Conservation (phyloP, 2,113 vertebrate genomes). For the Antechinus stuartii region DNA sequence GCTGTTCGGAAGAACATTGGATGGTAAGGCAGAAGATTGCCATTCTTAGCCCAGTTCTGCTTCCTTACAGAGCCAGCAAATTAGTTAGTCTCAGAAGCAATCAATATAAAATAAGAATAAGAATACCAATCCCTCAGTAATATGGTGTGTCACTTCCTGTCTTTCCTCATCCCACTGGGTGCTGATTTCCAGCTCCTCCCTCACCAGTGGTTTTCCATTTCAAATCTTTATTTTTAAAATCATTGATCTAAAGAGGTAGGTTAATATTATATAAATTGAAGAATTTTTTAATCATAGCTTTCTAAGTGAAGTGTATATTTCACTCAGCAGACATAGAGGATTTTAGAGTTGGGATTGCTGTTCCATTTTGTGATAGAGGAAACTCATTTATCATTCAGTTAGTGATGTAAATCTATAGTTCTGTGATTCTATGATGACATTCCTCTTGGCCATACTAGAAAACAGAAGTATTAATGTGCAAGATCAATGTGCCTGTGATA, state of each 20-base stretch:
- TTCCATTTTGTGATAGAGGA: conserved; percentile 1
- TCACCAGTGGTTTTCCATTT: neutral
- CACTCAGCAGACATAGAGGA: neutral
- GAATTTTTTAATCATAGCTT: neutral
- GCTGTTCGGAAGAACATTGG: neutral
- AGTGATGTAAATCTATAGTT: neutral
- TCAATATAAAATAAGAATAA: neutral
- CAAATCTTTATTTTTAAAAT: neutral
- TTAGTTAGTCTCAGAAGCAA: neutral
- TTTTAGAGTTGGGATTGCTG: neutral
- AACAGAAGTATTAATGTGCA: neutral
- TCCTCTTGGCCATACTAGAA: neutral
- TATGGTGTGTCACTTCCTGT: too few species aligned
- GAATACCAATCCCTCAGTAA: too few species aligned
- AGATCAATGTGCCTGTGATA: neutral
- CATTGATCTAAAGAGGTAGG: neutral
- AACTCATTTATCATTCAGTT: conserved; percentile 10
- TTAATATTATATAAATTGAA: neutral
- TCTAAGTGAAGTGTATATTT: neutral
- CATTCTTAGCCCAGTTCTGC: neutral
- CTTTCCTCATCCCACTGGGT: neutral
- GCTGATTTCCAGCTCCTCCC: neutral
- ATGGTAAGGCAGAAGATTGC: neutral
- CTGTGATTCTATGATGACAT: neutral
- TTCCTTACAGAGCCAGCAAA: neutral